Evolutionary conservation across 2,888 invertebrate species (phyloP), one percentile per base, ranked within the genome.

Genomic region (Lasioglossum vierecki): DNA sequence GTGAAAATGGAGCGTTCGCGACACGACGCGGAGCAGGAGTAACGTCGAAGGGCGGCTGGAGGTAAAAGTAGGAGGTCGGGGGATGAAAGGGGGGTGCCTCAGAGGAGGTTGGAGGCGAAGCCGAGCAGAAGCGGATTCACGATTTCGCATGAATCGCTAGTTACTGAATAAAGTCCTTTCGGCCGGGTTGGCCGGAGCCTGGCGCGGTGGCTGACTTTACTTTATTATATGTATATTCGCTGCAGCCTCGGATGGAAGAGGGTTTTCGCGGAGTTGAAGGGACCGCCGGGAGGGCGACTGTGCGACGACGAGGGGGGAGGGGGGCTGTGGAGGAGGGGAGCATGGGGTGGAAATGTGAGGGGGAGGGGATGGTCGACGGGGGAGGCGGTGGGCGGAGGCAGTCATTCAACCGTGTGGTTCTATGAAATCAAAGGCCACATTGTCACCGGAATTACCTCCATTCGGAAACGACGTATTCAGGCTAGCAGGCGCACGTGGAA

Each of bases 341-440:
- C 13, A 5, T 13, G 15, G 26, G 60, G 60, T 53, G 53, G 53
- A 53, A 53, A 53, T 22, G 22, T 22, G 30, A 35, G 15, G 30
- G 15, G 66, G 71, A 79, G 82, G 72, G 79, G 81, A 83, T 72
- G 79, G 86, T 63, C 74, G 82, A 74, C 66, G 83, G 88, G 82
- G 85, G 82, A 71, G 81, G 80, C 79, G 85, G 84, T 60, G 82
- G 86, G 87, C 73, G 87, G 91, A 89, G 91, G 89, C 90, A 92
- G 92, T 94, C 94, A 93, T 94, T 94, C 92, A 93, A 93, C 92
- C 93, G 92, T 92, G 92, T 91, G 93, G 92, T 92, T 93, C 94
- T 94, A 93, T 93, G 94, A 94, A 95, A 95, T 95, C 94, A 95
- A 94, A 94, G 94, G 93, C 93, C 94, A 93, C 94, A 95, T 95